Conservation (phyloP, 2,113 vertebrate species). For the Egretta garzetta region DNA sequence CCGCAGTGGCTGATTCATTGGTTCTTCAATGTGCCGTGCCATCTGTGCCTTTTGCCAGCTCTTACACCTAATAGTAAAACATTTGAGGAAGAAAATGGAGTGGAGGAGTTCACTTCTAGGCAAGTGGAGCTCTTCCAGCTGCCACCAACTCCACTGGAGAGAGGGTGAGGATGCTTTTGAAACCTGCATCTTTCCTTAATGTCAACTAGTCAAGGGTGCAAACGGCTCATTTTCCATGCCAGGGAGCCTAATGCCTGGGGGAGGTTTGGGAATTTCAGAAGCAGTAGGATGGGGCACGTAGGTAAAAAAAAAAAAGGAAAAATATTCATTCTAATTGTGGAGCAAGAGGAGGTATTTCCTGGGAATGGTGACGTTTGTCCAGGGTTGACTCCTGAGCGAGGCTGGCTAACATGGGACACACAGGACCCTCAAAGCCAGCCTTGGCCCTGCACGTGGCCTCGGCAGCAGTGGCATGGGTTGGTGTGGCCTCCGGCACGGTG, state of each 20-base stretch:
- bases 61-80: neutral
- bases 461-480: neutral
- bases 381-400: neutral
- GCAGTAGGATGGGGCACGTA: neutral
- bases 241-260: neutral
- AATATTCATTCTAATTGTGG: neutral
- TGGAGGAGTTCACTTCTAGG: neutral
- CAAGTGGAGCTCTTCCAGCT: neutral
- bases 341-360: neutral
- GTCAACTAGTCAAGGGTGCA: neutral
- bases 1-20: neutral
- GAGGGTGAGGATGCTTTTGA: neutral
- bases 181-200: neutral
- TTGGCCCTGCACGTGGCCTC: neutral
- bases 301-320: neutral
- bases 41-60: slow-evolving; percentile 22
- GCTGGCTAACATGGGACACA: neutral
- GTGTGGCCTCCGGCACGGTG: neutral
- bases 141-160: neutral
- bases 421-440: neutral
- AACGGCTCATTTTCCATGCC: slow-evolving; percentile 18
- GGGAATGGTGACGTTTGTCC: neutral
- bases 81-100: neutral
- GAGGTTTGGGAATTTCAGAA: slow-evolving; percentile 16
- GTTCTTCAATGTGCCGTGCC: neutral